These are phyloP conservation scores for Monochamus alternatus DNA, from an alignment of 2,888 invertebrate species.

Conservation along the genomic window DNA sequence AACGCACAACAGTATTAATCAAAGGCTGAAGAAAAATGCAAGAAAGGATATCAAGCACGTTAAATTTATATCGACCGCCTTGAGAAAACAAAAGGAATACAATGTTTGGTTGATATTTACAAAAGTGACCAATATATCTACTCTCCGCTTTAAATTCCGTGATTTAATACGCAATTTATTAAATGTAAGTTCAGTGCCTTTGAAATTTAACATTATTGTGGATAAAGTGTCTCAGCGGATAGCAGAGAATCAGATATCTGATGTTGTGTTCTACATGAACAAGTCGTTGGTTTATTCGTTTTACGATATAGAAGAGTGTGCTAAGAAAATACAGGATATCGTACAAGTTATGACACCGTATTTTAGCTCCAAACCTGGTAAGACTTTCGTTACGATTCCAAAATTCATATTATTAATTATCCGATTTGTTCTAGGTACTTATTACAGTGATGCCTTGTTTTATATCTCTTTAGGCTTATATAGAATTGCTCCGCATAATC, in stretches of 20 bases:
- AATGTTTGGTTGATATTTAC: constrained; percentile 77
- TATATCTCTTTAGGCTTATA: constrained; percentile 84
- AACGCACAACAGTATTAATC: constrained; percentile 46
- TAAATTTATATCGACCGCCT: constrained; percentile 39
- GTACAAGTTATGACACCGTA: constrained; percentile 80
- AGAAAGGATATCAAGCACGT: constrained; percentile 41
- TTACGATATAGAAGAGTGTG: constrained; percentile 77
- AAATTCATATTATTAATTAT: background rate
- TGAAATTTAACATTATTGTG: constrained; percentile 77
- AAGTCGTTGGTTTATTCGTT: constrained; percentile 72
- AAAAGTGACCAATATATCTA: constrained; percentile 73
- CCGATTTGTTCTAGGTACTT: constrained; percentile 73
- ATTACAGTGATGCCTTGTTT: constrained; percentile 86
- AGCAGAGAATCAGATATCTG: constrained; percentile 71
- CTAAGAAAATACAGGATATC: constrained; percentile 76
- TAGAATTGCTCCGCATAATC: constrained; percentile 76
- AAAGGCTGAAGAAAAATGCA: constrained; percentile 42
- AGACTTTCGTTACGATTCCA: constrained; percentile 53
- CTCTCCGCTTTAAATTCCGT: constrained; percentile 72
- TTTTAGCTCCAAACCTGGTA: constrained; percentile 80
- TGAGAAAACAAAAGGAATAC: constrained; percentile 60
- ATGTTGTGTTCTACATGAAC: constrained; percentile 56
- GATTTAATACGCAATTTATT: constrained; percentile 73
- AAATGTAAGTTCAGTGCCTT: constrained; percentile 70
- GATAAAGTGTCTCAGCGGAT: constrained; percentile 75